phyloP scores from a whole-genome alignment of 2,888 invertebrate genomes.

The Platycheirus albimanus region DNA sequence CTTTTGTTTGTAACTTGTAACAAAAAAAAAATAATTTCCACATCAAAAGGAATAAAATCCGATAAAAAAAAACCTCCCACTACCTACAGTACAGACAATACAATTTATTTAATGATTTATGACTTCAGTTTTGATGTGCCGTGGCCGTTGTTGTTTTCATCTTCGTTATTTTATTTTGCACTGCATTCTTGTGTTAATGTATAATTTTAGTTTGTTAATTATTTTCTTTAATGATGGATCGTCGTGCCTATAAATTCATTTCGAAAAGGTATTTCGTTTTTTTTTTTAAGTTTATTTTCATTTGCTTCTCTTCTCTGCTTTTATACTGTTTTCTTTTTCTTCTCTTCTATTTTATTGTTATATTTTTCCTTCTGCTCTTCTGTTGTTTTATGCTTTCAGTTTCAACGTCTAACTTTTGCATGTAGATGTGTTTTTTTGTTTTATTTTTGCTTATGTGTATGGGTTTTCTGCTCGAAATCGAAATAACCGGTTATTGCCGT shows the following conservation, averaged over 20 bases:
- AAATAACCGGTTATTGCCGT: conserved; percentile 60
- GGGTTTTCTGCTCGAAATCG: conserved; percentile 32
- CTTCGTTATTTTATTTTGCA: conserved; percentile 74
- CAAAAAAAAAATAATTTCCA: conserved; percentile 49
- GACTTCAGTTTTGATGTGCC: conserved; percentile 69
- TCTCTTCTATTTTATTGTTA: conserved; percentile 61
- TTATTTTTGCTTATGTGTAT: conserved; percentile 13
- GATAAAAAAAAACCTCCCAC: conserved; percentile 57
- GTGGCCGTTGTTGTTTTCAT: conserved; percentile 71
- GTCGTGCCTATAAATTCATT: conserved; percentile 91
- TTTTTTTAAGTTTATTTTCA: conserved; percentile 78
- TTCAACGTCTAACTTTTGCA: conserved; percentile 37
- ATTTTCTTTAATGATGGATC: conserved; percentile 88
- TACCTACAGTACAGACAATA: conserved; percentile 40
- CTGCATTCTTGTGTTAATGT: conserved; percentile 77
- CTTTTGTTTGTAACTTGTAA: conserved; percentile 26
- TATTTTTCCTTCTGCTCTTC: conserved; percentile 79
- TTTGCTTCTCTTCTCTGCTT: conserved; percentile 51
- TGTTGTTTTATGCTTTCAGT: conserved; percentile 41
- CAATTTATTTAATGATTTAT: conserved; percentile 64
- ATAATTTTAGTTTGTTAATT: conserved; percentile 81
- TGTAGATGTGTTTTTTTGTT: conserved; percentile 50
- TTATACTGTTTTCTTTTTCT: conserved; percentile 68
- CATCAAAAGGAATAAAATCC: conserved; percentile 36
- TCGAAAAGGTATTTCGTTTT: conserved; percentile 91